Base-by-base conservation (phyloP, 2,888 invertebrate species). In the Synergus gifuensis region DNA sequence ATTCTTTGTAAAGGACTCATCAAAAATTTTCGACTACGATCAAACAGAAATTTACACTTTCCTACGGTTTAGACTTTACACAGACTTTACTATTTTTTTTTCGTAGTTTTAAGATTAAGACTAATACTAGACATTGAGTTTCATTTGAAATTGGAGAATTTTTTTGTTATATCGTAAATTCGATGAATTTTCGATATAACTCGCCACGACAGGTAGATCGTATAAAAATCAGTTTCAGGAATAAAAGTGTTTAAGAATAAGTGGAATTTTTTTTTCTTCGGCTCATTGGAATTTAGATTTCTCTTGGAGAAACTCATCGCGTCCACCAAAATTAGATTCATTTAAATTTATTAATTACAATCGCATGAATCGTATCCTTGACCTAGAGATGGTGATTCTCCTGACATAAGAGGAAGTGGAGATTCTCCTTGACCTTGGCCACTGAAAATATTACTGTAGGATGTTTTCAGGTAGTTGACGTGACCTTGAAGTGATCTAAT, bases 401-500 rank as follows among this genome's bases (percentile, higher is more conserved):
- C 82, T 9, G 86, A 79, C 78, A 81, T 79, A 36, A 83, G 80
- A 44, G 82, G 80, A 2, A 84, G 76, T 8, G 88, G 85, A 8
- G 79, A 67, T 69, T 90, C 90, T 16, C 87, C 87, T 83, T 87
- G 89, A 58, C 80, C 84, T 73, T 82, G 86, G 4, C 85, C 83
- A 42, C 86, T 88, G 42, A 91, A 90, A n/a, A 91, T 89, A 58
- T 90, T 91, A 76, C 89, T 91, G 79, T 90, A 91, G 0, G 92
- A 90, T 46, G 90, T 92, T 82, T 95, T 95, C 78, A 95, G 89
- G 67, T 95, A 94, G 63, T 94, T 93, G 4, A 95, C 94, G 82
- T 95, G 95, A 11, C 94, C 94, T 87, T 95, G 95, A 16, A 96
- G 91, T 18, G 94, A 93, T 49, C 94, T 93, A 16, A 95, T 94